These are phyloP conservation scores for Astreopora myriophthalma DNA, from an alignment of 64 coral and sea anemone species.

Conservation along the genomic window DNA sequence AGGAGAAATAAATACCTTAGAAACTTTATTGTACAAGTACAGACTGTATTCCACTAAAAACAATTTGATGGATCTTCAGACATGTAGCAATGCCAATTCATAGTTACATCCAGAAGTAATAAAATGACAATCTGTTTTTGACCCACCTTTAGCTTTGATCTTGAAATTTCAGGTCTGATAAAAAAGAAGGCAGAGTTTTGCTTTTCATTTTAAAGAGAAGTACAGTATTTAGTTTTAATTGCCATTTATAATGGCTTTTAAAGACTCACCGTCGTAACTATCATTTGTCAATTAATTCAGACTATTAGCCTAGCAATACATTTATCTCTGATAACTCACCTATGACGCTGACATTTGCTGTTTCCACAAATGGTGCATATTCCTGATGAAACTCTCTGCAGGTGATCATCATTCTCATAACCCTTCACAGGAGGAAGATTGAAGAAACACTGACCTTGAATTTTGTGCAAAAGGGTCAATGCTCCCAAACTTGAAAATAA, in stretches of 20 bases:
- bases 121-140: too few species aligned
- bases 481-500: too few species aligned
- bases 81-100: too few species aligned
- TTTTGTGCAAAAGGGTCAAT: too few species aligned
- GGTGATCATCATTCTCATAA: constrained; percentile 13
- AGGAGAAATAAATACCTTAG: too few species aligned
- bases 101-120: too few species aligned
- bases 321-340: background rate
- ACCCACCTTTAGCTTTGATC: constrained; percentile 57
- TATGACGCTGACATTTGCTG: constrained; percentile 85
- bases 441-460: background rate
- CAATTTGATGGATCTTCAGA: too few species aligned
- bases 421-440: background rate
- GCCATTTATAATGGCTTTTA: too few species aligned
- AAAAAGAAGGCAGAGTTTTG: background rate
- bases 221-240: too few species aligned
- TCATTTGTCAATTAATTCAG: background rate
- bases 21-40: too few species aligned
- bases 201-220: background rate
- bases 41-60: too few species aligned
- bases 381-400: background rate
- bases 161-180: constrained; percentile 84
- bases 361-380: constrained; percentile 84
- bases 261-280: too few species aligned
- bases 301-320: background rate